Conservation (phyloP, 2,888 invertebrate species). For the Cenopis cana region DNA sequence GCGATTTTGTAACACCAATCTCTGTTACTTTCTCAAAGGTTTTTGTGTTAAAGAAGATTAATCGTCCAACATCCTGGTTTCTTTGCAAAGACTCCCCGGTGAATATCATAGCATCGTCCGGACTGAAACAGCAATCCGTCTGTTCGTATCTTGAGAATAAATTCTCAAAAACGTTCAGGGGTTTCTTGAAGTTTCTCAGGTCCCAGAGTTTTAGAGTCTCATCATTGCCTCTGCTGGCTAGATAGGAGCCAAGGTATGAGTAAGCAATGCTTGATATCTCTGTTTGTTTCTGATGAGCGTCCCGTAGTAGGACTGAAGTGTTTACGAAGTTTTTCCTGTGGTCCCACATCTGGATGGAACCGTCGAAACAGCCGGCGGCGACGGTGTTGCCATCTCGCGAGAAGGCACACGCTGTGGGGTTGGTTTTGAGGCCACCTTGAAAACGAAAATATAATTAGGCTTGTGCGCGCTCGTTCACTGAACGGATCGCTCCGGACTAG, state of each 20-base stretch:
- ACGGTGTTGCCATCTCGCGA: slow-evolving; percentile 94
- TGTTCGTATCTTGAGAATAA: slow-evolving; percentile 94
- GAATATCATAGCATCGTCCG: slow-evolving; percentile 94
- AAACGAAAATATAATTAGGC: too few relatives aligned
- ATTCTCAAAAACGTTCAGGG: slow-evolving; percentile 87
- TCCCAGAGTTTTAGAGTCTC: slow-evolving; percentile 99
- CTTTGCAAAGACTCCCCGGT: slow-evolving; percentile 94
- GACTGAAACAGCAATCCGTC: slow-evolving; percentile 94
- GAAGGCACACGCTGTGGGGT: slow-evolving; percentile 93
- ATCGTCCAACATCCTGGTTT: slow-evolving; percentile 86
- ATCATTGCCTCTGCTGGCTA: slow-evolving; percentile 95
- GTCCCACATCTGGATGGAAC: slow-evolving; percentile 99
- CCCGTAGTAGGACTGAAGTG: slow-evolving; percentile 90
- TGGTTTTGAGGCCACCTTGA: slow-evolving; percentile 91
- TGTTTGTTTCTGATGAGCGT: slow-evolving; percentile 91
- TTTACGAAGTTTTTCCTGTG: slow-evolving; percentile 96
- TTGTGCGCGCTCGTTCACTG: too few relatives aligned
- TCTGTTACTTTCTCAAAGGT: slow-evolving; percentile 90
- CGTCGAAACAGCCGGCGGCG: slow-evolving; percentile 96
- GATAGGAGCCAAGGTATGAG: slow-evolving; percentile 92
- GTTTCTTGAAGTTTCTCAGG: slow-evolving; percentile 91
- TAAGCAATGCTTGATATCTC: slow-evolving; percentile 95
- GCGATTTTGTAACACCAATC: slow-evolving; percentile 91
- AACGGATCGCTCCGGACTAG: too few relatives aligned
- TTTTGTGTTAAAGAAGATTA: slow-evolving; percentile 92